phyloP scores from a whole-genome alignment of 2,888 invertebrate species.

The Hydroisotoma schaefferi region DNA sequence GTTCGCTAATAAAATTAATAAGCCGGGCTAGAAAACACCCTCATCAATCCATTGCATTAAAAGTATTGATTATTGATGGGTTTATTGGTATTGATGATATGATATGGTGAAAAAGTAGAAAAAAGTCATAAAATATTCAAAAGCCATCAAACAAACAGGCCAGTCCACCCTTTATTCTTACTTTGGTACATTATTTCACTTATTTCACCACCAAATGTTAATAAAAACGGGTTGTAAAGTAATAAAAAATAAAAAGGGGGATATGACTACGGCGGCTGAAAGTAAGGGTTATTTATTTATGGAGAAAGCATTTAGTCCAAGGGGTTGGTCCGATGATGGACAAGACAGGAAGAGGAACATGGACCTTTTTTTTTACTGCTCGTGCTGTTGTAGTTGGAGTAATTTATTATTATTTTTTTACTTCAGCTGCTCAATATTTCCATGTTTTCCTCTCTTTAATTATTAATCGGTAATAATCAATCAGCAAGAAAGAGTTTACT shows the following conservation, averaged over 20 bases:
- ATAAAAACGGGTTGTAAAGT: constrained; percentile 5
- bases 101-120: too few relatives aligned
- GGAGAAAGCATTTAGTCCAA: not conserved
- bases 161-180: not conserved
- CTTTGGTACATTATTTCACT: not conserved
- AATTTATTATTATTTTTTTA: not conserved
- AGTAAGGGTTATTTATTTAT: too few relatives aligned
- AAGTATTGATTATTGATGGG: too few relatives aligned
- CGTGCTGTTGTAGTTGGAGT: too few relatives aligned
- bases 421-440: not conserved
- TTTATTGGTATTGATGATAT: too few relatives aligned
- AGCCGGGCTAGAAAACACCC: too few relatives aligned
- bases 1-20: too few relatives aligned
- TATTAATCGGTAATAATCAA: too few relatives aligned
- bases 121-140: constrained; percentile 1
- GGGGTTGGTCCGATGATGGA: not conserved
- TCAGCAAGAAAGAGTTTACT: too few relatives aligned
- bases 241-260: not conserved
- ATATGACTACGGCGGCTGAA: too few relatives aligned
- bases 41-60: too few relatives aligned
- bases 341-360: constrained; percentile 1
- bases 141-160: not conserved
- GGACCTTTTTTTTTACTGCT: not conserved
- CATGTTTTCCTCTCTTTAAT: constrained; percentile 2
- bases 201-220: too few relatives aligned